phyloP scores from a whole-genome alignment of 1,140 invertebrate genomes.

The Lamellibrachia luymesi region DNA sequence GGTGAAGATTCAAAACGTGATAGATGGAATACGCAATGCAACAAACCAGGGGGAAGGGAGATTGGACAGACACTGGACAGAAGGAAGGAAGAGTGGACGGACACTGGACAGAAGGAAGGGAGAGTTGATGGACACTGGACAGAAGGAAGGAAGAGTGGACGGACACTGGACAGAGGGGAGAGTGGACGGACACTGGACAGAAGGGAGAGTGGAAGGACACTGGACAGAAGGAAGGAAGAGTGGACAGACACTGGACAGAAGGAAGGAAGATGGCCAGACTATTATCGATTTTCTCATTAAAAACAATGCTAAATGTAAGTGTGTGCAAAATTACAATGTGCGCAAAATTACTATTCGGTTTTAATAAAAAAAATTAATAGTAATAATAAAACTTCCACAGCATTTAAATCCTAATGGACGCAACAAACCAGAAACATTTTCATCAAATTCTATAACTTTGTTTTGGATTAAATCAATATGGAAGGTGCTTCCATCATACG shows the following conservation, averaged over 20 bases:
- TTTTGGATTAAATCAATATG: not conserved
- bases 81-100: not conserved
- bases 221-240: no score
- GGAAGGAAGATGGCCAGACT: not conserved
- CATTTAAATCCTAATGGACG: not conserved
- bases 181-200: no score
- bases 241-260: not conserved
- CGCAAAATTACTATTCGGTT: not conserved
- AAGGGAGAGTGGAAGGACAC: no score
- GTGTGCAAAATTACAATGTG: not conserved
- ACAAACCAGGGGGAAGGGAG: not conserved
- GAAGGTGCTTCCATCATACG: not conserved
- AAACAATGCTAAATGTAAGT: not conserved
- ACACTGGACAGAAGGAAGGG: no score
- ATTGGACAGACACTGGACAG: not conserved
- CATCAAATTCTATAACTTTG: not conserved
- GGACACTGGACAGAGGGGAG: no score
- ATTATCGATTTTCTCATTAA: not conserved
- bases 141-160: not conserved
- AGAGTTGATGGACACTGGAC: no score
- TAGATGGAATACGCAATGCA: not conserved
- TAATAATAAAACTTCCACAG: not conserved
- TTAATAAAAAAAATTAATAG: not conserved
- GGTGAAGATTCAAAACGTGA: not conserved
- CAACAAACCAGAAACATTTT: not conserved